Evolutionary conservation across 2,888 invertebrate species (phyloP), one percentile per base, ranked within the genome.

Genomic region (Dascillus cervinus): DNA sequence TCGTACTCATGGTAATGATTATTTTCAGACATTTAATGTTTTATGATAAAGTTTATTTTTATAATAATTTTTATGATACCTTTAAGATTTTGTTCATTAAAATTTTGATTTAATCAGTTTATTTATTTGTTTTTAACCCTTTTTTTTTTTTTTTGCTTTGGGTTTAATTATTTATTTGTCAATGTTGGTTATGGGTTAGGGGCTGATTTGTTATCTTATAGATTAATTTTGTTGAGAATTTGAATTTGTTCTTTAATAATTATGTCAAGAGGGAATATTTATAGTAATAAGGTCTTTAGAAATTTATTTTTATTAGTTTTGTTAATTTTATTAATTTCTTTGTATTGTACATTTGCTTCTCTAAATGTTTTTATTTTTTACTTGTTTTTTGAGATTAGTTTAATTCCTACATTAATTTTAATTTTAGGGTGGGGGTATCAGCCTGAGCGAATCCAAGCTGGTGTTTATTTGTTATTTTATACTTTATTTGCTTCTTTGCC

Each of bases 401-500:
- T 81, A 62, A 73, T 82, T 65, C 79, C 79, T 9, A 75, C 73
- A 10, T 70, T 79, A 60, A 55, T 79, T 51, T 69, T 80, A 62
- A 75, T 82, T 73, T 58, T 80, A 49, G 75, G 75, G 0, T 80
- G 79, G 27, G 80, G 80, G 0, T 74, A 73, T 65, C 79, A 80
- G 47, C 73, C 75, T 43, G 81, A 82, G 43, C 80, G 81, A 0
- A 60, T 80, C 55, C 73, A 75, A 43, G 78, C 81, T 1, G 71
- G 74, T 0, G 52, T 76, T 50, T 79, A 79, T 71, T 67, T 81
- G 64, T 67, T 82, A 58, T 72, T 82, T 69, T 82, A 82, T 70
- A 82, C 80, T 37, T 67, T 81, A 59, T 67, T 76, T 58, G 75
- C 70, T 52, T 81, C 81, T 46, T 67, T 79, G 41, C 79, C 78